Conservation (phyloP, 2,888 invertebrate genomes). For the Onthophagus sagittarius region DNA sequence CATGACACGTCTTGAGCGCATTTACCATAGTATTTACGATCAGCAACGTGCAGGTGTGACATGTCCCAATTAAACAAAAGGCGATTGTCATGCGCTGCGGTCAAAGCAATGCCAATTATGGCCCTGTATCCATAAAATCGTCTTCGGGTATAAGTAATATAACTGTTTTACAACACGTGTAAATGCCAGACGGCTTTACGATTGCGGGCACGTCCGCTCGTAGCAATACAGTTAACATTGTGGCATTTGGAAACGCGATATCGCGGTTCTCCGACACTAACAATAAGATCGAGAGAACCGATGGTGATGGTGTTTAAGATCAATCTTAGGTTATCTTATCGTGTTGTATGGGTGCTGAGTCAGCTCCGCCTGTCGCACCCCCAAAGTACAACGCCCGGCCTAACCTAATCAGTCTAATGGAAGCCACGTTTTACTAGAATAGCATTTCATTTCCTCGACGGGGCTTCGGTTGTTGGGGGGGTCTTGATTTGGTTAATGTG, state of each 20-base stretch:
- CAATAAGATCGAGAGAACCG: constrained; percentile 14
- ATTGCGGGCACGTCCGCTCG: not conserved
- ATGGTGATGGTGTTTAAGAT: constrained; percentile 7
- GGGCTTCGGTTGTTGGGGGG: constrained; percentile 22
- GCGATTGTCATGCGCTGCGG: not conserved
- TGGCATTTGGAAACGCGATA: not conserved
- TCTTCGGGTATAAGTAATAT: not conserved
- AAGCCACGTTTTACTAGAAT: constrained; percentile 35
- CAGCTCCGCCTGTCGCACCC: constrained; percentile 21
- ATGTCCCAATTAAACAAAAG: not conserved
- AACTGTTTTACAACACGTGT: not conserved
- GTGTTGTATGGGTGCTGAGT: constrained; percentile 21
- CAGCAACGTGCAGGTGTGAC: not conserved
- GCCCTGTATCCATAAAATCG: not conserved
- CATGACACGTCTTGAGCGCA: not conserved
- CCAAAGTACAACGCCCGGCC: constrained; percentile 16
- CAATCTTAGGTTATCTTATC: constrained; percentile 17
- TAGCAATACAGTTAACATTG: not conserved
- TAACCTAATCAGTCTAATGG: constrained; percentile 37
- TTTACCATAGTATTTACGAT: not conserved
- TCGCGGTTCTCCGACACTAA: constrained; percentile 7
- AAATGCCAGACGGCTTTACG: not conserved
- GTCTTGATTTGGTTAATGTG: constrained; percentile 28
- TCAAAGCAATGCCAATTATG: not conserved
- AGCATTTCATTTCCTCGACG: constrained; percentile 34